phyloP scores from a whole-genome alignment of 2,888 invertebrate species.

The Rhagophthalmus giganteus region DNA sequence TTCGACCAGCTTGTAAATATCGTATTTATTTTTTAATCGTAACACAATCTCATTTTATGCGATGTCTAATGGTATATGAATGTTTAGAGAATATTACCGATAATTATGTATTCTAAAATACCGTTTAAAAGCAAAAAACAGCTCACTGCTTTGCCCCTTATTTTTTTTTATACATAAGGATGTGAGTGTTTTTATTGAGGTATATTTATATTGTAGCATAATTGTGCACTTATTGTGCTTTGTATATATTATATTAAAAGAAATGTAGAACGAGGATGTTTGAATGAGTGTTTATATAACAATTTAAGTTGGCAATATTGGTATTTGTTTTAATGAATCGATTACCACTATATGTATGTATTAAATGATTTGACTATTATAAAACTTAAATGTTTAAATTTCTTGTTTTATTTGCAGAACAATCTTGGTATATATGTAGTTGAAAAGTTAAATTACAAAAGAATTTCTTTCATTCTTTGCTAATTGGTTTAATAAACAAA shows the following conservation, averaged over 20 bases:
- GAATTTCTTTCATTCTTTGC: too few relatives aligned
- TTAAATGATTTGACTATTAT: slow-evolving; percentile 22
- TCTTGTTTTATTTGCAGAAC: neutral
- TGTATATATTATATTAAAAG: slow-evolving; percentile 35
- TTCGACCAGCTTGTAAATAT: slow-evolving; percentile 13
- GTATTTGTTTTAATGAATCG: slow-evolving; percentile 15
- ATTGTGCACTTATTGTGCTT: slow-evolving; percentile 45
- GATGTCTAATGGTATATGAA: slow-evolving; percentile 9
- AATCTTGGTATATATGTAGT: neutral
- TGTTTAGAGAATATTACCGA: neutral
- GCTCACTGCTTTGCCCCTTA: slow-evolving; percentile 31
- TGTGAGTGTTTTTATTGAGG: slow-evolving; percentile 31
- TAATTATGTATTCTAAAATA: neutral
- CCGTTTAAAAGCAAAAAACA: slow-evolving; percentile 10
- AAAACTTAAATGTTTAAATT: slow-evolving; percentile 21
- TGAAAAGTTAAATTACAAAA: neutral
- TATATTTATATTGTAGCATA: slow-evolving; percentile 31
- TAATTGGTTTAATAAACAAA: neutral
- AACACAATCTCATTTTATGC: slow-evolving; percentile 4
- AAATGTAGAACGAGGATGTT: slow-evolving; percentile 15
- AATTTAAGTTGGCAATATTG: slow-evolving; percentile 19
- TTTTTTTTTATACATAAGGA: slow-evolving; percentile 33
- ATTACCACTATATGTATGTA: slow-evolving; percentile 24
- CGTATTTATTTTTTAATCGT: slow-evolving; percentile 8
- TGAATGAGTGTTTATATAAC: slow-evolving; percentile 25